Evolutionary conservation across 1,140 invertebrate genomes (phyloP).

Genomic region (Batillaria attramentaria): DNA sequence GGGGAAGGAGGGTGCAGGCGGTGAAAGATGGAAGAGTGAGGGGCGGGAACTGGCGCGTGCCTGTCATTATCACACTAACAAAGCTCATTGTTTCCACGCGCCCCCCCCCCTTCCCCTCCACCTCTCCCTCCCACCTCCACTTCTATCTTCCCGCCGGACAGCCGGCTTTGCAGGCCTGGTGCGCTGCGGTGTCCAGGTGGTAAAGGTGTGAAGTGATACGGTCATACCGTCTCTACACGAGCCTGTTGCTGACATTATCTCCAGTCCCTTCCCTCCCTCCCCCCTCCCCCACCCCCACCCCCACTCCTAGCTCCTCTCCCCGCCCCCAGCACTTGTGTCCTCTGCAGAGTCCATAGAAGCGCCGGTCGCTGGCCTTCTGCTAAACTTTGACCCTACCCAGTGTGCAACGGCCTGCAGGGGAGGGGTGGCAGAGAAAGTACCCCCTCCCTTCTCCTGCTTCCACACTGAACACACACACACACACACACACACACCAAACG

Average conservation of each 20-base stretch:
- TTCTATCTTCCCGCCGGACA: background rate
- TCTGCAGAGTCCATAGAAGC: background rate
- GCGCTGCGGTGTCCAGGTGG: background rate
- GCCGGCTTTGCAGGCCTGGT: background rate
- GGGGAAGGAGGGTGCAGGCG: no score
- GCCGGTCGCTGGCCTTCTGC: background rate
- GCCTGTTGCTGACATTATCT: background rate
- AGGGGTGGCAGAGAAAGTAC: background rate
- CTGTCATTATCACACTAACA: background rate
- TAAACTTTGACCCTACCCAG: background rate
- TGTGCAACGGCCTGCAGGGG: background rate
- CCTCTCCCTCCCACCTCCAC: background rate
- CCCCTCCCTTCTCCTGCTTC: background rate
- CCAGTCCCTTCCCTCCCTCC: background rate
- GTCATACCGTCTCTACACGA: background rate
- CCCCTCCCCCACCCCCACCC: background rate
- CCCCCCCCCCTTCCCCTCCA: background rate
- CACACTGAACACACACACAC: background rate
- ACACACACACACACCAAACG: no score
- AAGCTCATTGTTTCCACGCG: background rate
- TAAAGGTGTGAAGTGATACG: no score
- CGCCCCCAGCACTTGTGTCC: background rate
- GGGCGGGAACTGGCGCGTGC: no score
- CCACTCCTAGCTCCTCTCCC: background rate
- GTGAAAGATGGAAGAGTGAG: no score